A percentile compares a stretch with the other conserved stretches of the same genome.
phyloP scores from a whole-genome alignment of 2,888 invertebrate species.

The Pollenia angustigena region DNA sequence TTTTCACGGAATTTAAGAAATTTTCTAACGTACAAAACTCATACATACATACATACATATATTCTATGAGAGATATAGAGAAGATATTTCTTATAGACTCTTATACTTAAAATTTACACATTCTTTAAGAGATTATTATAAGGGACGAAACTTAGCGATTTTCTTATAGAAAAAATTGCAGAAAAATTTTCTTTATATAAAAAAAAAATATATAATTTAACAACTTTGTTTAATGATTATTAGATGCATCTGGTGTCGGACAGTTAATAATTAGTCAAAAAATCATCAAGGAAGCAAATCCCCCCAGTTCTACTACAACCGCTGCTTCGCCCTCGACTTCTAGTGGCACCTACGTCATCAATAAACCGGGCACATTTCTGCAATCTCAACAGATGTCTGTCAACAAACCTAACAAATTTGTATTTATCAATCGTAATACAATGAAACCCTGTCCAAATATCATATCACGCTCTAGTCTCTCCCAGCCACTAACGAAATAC shows the following conservation, averaged over 20 bases:
- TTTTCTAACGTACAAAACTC: no score
- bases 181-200: background rate
- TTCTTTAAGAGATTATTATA: no score
- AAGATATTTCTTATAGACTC: no score
- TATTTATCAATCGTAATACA: slow-evolving; percentile 82
- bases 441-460: slow-evolving; percentile 82
- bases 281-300: slow-evolving; percentile 79
- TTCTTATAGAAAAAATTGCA: no score
- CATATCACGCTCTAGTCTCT: slow-evolving; percentile 78
- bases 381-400: slow-evolving; percentile 73
- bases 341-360: slow-evolving; percentile 79
- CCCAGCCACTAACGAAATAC: slow-evolving; percentile 78
- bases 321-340: slow-evolving; percentile 52
- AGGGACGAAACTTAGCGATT: no score
- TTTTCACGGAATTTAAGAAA: no score
- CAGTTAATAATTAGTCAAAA: slow-evolving; percentile 81
- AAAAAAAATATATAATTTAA: background rate
- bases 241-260: slow-evolving; percentile 73
- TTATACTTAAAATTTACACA: no score
- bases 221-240: slow-evolving; percentile 12
- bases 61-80: no score
- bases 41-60: no score
- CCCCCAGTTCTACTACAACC: slow-evolving; percentile 56
- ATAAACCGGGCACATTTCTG: slow-evolving; percentile 76
- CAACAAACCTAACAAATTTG: slow-evolving; percentile 81